Base-by-base conservation (phyloP, 2,113 vertebrate genomes). In the Brachypodius melanocephalos region DNA sequence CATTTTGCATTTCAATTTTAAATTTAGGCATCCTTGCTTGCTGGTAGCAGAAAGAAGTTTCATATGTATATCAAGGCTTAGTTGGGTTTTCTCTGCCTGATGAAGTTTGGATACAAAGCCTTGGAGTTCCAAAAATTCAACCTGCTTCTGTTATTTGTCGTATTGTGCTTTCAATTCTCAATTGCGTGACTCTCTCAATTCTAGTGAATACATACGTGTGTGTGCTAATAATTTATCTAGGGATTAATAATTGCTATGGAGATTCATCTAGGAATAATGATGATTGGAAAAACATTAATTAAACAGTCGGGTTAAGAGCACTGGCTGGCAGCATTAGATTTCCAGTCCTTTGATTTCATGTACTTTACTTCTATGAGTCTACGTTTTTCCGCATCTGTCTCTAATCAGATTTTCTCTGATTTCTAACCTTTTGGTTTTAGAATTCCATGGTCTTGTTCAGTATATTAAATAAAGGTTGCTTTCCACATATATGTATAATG, bases 241-340 rank as follows among this genome's bases (percentile, higher is more conserved):
- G 77, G 61, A 87, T 94, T 94, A 96, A 93, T 95, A 95, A 91
- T 81, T 73, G 42, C 72, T 74, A 15, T 55, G 78, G 81, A 95
- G 82, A 93, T 93, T 94, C 73, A 75, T 89, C 78, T 72, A 92
- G 57, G 54, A 96, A 54, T 95, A 87, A 93, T 49, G 85, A 77
- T 87, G 45, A 95, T 96, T 90, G 92, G 62, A 85, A 94, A 85
- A 84, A 61, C 80, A 90, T 72, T 90, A 97, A 94, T 96, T 96
- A 94, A 88, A 45, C 52, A 58, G 63, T 74, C 0, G 1, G 49
- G 52, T 63, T 90, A 58, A 82, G 76, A 94, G 61, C 62, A 29
- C 26, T 93, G 75, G 32, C 59, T 85, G 48, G 32, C 80, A 94
- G 72, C 66, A 36, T 76, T 89, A 71, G 59, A 77, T 79, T 95